phyloP scores from a whole-genome alignment of 2,888 invertebrate genomes.

The Micropterix aruncella region DNA sequence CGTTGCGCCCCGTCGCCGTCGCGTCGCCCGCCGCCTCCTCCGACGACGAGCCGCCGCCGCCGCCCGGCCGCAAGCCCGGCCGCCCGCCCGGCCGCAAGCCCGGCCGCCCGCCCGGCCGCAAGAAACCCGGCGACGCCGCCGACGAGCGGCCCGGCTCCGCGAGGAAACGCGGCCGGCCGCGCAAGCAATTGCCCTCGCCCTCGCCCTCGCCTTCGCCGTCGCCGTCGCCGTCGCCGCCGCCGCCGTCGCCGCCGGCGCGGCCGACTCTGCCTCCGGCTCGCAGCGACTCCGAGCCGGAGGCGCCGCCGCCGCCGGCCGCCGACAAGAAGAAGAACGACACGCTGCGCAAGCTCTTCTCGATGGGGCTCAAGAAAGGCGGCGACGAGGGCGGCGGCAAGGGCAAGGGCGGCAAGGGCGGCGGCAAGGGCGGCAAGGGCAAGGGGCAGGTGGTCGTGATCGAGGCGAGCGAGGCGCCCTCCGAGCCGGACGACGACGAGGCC shows the following conservation, averaged over 20 bases:
- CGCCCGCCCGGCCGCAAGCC: slow-evolving; percentile 18
- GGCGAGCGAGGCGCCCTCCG: slow-evolving; percentile 26
- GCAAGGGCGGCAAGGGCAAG: slow-evolving; percentile 53
- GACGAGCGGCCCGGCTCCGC: no score
- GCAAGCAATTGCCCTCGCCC: slow-evolving; percentile 24
- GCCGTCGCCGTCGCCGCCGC: slow-evolving; percentile 12
- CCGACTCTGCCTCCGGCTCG: slow-evolving; percentile 16
- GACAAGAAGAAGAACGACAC: slow-evolving; percentile 62
- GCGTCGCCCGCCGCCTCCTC: slow-evolving; percentile 15
- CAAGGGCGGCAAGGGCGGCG: slow-evolving; percentile 53
- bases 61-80: slow-evolving; percentile 25
- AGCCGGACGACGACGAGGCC: slow-evolving; percentile 23
- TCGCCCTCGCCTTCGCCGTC: slow-evolving; percentile 11
- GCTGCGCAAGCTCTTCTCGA: slow-evolving; percentile 47
- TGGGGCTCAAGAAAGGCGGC: slow-evolving; percentile 42
- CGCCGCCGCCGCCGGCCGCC: slow-evolving; percentile 21
- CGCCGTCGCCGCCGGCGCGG: slow-evolving; percentile 16
- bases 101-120: slow-evolving; percentile 20
- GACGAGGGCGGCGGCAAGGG: slow-evolving; percentile 57
- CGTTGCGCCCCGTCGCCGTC: slow-evolving; percentile 17
- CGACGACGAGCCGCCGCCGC: slow-evolving; percentile 22
- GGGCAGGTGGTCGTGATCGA: slow-evolving; percentile 62
- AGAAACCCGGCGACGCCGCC: slow-evolving; percentile 15
- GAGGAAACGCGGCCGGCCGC: slow-evolving; percentile 38
- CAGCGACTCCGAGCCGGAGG: slow-evolving; percentile 21